These are phyloP conservation scores for Ligdia adustata DNA, from an alignment of 2,888 invertebrate species.

Conservation along the genomic window DNA sequence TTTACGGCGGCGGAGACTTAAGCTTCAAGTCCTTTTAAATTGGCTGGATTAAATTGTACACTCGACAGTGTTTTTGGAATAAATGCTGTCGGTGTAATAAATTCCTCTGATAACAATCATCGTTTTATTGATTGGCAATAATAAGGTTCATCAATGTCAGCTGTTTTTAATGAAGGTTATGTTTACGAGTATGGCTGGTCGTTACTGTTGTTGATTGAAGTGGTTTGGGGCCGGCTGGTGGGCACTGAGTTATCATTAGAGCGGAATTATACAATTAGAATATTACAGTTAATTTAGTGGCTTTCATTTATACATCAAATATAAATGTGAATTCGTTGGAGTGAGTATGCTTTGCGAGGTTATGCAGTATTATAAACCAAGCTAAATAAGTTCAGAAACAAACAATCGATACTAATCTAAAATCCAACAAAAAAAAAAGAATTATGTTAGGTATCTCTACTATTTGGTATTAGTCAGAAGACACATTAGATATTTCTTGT, in stretches of 20 bases:
- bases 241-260: slow-evolving; percentile 3
- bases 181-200: slow-evolving; percentile 28
- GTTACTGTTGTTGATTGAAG: slow-evolving; percentile 13
- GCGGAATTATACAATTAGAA: too few species aligned
- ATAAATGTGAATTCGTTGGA: too few species aligned
- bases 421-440: too few species aligned
- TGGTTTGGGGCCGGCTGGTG: not conserved
- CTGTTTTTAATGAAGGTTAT: slow-evolving; percentile 31
- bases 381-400: too few species aligned
- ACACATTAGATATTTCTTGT: too few species aligned
- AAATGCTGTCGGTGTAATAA: slow-evolving; percentile 34
- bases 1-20: slow-evolving; percentile 19
- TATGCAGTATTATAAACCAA: too few species aligned
- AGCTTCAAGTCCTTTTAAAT: slow-evolving; percentile 27
- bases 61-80: slow-evolving; percentile 18
- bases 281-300: too few species aligned
- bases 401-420: too few species aligned
- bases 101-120: slow-evolving; percentile 46
- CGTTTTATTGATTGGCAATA: slow-evolving; percentile 45
- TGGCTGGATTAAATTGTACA: slow-evolving; percentile 42
- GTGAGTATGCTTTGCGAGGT: too few species aligned
- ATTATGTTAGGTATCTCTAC: too few species aligned
- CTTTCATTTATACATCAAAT: too few species aligned
- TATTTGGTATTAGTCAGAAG: too few species aligned
- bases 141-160: slow-evolving; percentile 25